Percentiles rank a stretch among this genome's conserved stretches.
phyloP scores from a whole-genome alignment of 2,113 vertebrate genomes.

The Anolis carolinensis region DNA sequence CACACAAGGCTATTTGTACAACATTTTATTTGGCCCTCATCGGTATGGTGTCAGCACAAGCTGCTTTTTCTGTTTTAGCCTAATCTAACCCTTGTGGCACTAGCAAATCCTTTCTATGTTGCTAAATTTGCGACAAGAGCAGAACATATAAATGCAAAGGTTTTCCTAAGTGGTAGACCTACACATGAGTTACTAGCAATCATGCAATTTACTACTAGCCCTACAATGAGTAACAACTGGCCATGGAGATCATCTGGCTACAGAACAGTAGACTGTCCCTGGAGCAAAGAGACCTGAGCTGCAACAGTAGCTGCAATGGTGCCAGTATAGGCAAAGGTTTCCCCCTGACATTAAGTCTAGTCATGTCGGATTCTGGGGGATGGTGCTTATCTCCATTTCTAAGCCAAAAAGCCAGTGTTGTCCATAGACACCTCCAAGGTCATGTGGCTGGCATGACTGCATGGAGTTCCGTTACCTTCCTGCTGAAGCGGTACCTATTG shows the following conservation, averaged over 20 bases:
- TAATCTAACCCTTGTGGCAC: slow-evolving; percentile 3
- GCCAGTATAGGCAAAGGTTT: no score
- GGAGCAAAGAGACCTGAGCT: background rate
- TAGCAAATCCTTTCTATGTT: background rate
- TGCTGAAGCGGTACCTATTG: no score
- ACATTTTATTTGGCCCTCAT: background rate
- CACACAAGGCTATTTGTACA: background rate
- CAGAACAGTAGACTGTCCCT: background rate
- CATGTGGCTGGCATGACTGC: no score
- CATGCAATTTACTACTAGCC: background rate
- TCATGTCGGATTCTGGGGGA: no score
- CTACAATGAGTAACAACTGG: background rate
- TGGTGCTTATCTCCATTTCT: no score
- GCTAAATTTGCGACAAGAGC: background rate
- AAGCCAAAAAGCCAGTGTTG: no score
- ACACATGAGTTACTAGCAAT: background rate
- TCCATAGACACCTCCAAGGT: no score
- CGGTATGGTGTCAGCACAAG: background rate
- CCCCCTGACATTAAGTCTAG: no score
- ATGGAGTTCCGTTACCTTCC: no score
- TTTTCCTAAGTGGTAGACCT: background rate
- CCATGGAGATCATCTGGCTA: background rate
- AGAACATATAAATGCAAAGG: background rate
- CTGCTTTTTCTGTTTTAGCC: background rate
- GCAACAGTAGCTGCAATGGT: background rate